phyloP scores from a whole-genome alignment of 2,797 vertebrate species.

The Sebastes flavidus region DNA sequence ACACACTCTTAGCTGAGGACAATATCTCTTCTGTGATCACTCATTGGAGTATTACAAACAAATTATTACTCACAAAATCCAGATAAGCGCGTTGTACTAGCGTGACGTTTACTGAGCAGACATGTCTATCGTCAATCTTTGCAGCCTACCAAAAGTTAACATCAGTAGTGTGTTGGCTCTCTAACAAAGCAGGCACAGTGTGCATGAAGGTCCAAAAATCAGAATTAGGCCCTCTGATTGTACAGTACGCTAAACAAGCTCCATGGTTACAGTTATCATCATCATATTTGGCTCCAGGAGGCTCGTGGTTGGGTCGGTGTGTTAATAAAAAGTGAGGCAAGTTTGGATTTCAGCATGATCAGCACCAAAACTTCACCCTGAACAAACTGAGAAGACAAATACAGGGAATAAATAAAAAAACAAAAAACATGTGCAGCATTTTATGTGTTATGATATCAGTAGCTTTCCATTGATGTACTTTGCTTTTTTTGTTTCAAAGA shows the following conservation, averaged over 20 bases:
- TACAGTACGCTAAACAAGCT: constrained; percentile 75
- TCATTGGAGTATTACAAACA: background rate
- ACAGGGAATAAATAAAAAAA: constrained; percentile 66
- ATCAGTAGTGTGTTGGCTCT: constrained; percentile 53
- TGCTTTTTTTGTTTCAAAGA: constrained; percentile 44
- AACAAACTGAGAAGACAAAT: constrained; percentile 52
- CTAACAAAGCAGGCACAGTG: constrained; percentile 71
- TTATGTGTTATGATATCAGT: constrained; percentile 65
- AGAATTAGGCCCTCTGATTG: constrained; percentile 77
- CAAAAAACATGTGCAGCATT: constrained; percentile 53
- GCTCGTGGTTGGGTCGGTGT: constrained; percentile 44
- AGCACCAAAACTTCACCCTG: constrained; percentile 70
- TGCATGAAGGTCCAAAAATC: constrained; percentile 67
- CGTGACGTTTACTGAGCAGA: constrained; percentile 14
- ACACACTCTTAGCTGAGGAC: background rate
- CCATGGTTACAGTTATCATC: constrained; percentile 41
- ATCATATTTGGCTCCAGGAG: constrained; percentile 56
- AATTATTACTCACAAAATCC: background rate
- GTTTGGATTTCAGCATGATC: constrained; percentile 64
- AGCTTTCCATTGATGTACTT: constrained; percentile 59
- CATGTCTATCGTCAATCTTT: background rate
- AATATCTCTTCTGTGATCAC: background rate
- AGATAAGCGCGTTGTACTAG: background rate
- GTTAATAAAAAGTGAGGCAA: constrained; percentile 55
- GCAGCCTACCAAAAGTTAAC: constrained; percentile 18